Percentiles rank a stretch among this genome's conserved stretches.
phyloP scores from a whole-genome alignment of 2,797 vertebrate genomes.

The Tadarida brasiliensis region DNA sequence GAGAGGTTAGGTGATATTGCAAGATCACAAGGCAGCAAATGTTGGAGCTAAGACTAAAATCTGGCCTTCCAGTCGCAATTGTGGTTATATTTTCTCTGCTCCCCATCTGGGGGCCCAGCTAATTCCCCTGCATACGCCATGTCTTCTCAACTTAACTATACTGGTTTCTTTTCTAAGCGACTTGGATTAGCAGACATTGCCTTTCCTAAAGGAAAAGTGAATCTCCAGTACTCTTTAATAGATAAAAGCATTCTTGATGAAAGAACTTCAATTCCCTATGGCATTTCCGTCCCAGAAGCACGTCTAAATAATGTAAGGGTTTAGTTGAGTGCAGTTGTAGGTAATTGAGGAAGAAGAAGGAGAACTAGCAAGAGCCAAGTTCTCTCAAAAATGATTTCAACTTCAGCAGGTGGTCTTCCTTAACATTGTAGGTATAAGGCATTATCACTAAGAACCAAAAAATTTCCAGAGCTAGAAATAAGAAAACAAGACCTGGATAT shows the following conservation, averaged over 20 bases:
- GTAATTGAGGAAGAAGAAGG: background rate
- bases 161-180: background rate
- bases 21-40: background rate
- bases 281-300: background rate
- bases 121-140: background rate
- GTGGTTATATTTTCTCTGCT: background rate
- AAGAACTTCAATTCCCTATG: background rate
- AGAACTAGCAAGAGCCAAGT: background rate
- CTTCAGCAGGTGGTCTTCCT: background rate
- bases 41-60: background rate
- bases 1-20: background rate
- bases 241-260: constrained; percentile 21
- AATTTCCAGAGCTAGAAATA: background rate
- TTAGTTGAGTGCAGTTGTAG: background rate
- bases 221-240: background rate
- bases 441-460: background rate
- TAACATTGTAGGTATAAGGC: background rate
- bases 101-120: background rate
- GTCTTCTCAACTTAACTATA: background rate
- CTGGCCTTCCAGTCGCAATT: background rate
- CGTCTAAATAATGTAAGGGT: background rate
- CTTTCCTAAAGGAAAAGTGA: constrained; percentile 54
- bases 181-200: background rate
- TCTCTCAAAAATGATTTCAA: background rate
- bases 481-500: background rate